These are phyloP conservation scores for Rhynchophorus ferrugineus DNA, from an alignment of 1,140 invertebrate genomes.

Conservation along the genomic window DNA sequence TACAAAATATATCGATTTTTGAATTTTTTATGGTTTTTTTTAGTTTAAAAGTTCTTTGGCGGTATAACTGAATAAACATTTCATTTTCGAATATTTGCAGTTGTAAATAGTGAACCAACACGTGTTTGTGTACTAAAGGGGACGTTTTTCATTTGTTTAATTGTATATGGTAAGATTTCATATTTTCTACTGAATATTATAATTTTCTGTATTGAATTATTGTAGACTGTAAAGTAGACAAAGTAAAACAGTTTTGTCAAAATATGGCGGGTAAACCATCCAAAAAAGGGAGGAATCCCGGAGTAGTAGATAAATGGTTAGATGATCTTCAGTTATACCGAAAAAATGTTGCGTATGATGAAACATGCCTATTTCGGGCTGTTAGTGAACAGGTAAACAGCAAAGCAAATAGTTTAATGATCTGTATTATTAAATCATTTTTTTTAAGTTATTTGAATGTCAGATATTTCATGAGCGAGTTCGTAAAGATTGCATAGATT, in stretches of 20 bases:
- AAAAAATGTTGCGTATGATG: slow-evolving; percentile 75
- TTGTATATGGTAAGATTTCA: too few relatives aligned
- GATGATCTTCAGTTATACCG: slow-evolving; percentile 68
- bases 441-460: slow-evolving; percentile 55
- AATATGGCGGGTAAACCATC: slow-evolving; percentile 20
- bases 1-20: too few relatives aligned
- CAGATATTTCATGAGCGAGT: slow-evolving; percentile 68
- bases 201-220: too few relatives aligned
- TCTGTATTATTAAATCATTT: slow-evolving; percentile 11
- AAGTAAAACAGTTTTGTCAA: too few relatives aligned
- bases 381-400: slow-evolving; percentile 68
- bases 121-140: too few relatives aligned
- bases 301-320: slow-evolving; percentile 66
- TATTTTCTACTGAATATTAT: too few relatives aligned
- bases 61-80: not conserved
- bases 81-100: not conserved
- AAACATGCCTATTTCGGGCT: slow-evolving; percentile 75
- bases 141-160: too few relatives aligned
- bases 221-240: too few relatives aligned
- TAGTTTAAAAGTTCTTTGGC: not conserved
- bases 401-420: not conserved
- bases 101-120: not conserved
- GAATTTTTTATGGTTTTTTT: not conserved
- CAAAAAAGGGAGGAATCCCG: slow-evolving; percentile 37
- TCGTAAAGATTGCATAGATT: slow-evolving; percentile 62